These are phyloP conservation scores for Trematocara marginatum DNA, from an alignment of 2,113 vertebrate species.

Conservation along the genomic window DNA sequence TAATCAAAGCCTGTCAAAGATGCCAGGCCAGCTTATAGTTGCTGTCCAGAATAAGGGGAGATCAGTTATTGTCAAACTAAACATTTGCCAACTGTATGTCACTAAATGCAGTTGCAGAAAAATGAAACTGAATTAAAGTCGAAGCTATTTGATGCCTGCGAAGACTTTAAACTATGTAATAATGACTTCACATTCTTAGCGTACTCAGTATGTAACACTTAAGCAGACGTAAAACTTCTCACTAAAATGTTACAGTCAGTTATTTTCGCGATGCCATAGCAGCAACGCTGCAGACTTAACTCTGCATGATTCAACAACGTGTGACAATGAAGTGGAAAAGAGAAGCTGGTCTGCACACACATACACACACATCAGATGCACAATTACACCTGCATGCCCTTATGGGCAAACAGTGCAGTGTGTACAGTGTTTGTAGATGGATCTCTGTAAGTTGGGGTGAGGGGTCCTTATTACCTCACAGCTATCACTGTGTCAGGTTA, in stretches of 20 bases:
- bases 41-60: background rate
- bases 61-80: background rate
- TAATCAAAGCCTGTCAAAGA: background rate
- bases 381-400: background rate
- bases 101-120: background rate
- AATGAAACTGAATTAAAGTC: background rate
- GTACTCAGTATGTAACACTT: background rate
- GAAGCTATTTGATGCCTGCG: background rate
- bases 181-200: background rate
- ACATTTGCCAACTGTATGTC: background rate
- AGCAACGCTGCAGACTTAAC: background rate
- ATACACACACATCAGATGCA: background rate
- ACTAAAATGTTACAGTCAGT: background rate
- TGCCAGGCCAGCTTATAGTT: background rate
- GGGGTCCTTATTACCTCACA: background rate
- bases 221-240: background rate
- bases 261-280: background rate
- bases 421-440: background rate
- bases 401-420: constrained; percentile 21
- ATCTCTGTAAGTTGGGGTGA: background rate
- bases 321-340: constrained; percentile 20
- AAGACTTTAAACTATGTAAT: background rate
- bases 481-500: constrained; percentile 12
- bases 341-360: constrained; percentile 18
- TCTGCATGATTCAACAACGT: constrained; percentile 8